Evolutionary conservation across 2,888 invertebrate genomes (phyloP).

Genomic region (Oeneis ivallda): DNA sequence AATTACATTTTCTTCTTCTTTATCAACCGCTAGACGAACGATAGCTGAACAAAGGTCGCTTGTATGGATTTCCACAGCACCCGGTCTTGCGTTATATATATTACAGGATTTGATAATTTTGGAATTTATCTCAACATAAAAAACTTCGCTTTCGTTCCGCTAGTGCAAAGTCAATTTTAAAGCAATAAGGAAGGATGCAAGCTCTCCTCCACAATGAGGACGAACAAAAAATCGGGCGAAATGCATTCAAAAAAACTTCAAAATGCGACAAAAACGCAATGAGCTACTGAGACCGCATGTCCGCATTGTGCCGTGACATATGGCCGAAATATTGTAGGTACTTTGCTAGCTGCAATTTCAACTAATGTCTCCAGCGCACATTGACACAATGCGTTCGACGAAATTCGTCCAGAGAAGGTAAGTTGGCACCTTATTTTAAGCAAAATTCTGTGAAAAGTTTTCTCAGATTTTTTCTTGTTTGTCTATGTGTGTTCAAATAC

Average conservation of each 20-base stretch:
- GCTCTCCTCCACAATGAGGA: not conserved
- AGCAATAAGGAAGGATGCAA: not conserved
- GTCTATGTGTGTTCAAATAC: too few species aligned
- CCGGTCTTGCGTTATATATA: too few species aligned
- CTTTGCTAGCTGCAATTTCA: not conserved
- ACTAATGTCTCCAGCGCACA: not conserved
- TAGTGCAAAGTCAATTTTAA: constrained; percentile 1
- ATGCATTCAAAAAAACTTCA: constrained; percentile 12
- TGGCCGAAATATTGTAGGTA: not conserved
- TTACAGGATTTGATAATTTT: too few species aligned
- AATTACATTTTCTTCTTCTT: too few species aligned
- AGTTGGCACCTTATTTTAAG: too few species aligned
- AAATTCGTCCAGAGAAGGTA: too few species aligned
- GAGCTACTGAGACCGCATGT: constrained; percentile 19
- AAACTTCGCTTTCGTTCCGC: not conserved
- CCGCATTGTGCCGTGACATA: constrained; percentile 11
- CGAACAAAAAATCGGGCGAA: constrained; percentile 9
- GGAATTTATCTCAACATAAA: not conserved
- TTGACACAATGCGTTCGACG: too few species aligned
- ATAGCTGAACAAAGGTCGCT: too few species aligned
- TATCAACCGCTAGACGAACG: too few species aligned
- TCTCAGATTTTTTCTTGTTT: too few species aligned
- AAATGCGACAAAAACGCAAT: constrained; percentile 20
- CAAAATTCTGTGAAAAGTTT: too few species aligned
- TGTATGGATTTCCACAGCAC: too few species aligned